Evolutionary conservation across 2,888 invertebrate genomes (phyloP), one percentile per base, ranked within the genome.

Genomic region (Microctonus aethiopoides): DNA sequence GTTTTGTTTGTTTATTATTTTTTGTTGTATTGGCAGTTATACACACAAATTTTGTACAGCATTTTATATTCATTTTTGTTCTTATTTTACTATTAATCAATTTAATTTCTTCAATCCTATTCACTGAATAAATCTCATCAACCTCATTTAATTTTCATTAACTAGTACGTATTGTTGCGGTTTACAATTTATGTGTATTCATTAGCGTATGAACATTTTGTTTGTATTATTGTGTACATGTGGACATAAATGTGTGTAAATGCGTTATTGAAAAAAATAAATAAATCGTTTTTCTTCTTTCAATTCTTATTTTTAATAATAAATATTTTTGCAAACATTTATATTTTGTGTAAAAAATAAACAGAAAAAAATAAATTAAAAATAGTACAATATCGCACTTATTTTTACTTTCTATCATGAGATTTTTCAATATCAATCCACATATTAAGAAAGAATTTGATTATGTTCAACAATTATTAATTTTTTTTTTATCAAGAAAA

Each of bases 41-140:
- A 59, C 59, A 59, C 20, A 36, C 36, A 62, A 75, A 78, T n/a
- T 78, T 79, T 78, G 75, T 77, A 76, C 78, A 76, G 77, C 75
- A 73, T 34, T 29, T 65, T 52, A 24, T 51, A 66, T 62, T 24
- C 32, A 11, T 34, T 5, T 29, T 29, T 29, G 7, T 29, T 29
- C 3, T 29, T 29, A 3, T 5, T 29, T 7, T 29, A 5, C 29
- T 7, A 46, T 16, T 46, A 16, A n/a, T 20, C 16, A 51, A 62
- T 10, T 51, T 24, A 24, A n/a, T 54, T 46, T 57, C 56, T 10
- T 3, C 56, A 57, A 29, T 13, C 13, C 29, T 32, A 26, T 5
- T 13, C 52, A 54, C n/a, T 46, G 4, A n/a, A 16, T 46, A 7
- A 16, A 2, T 5, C 1, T 54, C 11, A 41, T 54, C 11, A 11